These are phyloP conservation scores for Chaetura pelagica DNA, from an alignment of 2,113 vertebrate genomes.

Conservation along the genomic window DNA sequence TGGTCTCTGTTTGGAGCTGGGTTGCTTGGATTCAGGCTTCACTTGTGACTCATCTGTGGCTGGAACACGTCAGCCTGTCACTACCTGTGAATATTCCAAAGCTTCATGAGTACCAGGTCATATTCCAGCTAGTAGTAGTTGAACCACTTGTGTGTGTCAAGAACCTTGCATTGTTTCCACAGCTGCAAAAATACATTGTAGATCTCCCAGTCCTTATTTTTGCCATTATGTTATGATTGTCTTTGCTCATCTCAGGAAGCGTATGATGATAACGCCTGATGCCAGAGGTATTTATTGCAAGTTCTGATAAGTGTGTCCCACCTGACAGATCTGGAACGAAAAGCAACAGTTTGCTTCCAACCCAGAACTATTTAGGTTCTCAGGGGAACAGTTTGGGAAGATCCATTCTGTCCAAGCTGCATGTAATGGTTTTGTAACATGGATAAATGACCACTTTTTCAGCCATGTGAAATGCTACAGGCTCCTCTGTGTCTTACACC, in stretches of 20 bases:
- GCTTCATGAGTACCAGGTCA: neutral
- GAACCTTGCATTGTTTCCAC: neutral
- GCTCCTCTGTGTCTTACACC: neutral
- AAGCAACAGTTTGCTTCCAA: neutral
- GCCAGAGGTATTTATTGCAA: neutral
- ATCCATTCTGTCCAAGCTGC: neutral
- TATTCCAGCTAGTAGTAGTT: neutral
- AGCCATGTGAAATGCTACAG: neutral
- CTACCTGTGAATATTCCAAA: neutral
- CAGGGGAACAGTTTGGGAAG: neutral
- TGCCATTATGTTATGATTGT: neutral
- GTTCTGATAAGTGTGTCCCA: neutral
- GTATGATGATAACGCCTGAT: neutral
- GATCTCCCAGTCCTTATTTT: neutral
- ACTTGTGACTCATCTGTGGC: neutral
- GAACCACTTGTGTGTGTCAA: neutral
- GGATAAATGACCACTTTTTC: neutral
- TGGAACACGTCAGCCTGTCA: neutral
- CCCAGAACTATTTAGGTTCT: neutral
- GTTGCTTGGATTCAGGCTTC: neutral
- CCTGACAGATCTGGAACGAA: neutral
- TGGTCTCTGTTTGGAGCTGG: neutral
- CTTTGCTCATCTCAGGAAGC: neutral
- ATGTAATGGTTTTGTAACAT: neutral
- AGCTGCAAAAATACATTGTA: neutral